Evolutionary conservation across 1,140 invertebrate genomes (phyloP).

Genomic region (Macrotrachela quadricornifera): DNA sequence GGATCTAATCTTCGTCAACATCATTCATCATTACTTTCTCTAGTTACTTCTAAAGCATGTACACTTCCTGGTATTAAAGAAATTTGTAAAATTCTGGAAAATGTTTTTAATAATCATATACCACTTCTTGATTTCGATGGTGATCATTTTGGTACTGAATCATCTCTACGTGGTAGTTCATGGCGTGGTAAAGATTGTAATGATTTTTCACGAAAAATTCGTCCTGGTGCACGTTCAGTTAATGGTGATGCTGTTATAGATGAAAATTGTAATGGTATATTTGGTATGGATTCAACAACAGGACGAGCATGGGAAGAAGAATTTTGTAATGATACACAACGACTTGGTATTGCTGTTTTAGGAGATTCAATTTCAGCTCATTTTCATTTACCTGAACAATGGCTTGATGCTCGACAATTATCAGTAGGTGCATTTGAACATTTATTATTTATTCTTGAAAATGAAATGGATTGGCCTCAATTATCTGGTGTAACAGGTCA

Average conservation of each 20-base stretch:
- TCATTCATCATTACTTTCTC: not conserved
- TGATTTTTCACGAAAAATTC: slow-evolving; percentile 20
- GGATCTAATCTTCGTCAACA: slow-evolving; percentile 11
- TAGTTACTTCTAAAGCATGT: slow-evolving; percentile 10
- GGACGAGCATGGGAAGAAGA: slow-evolving; percentile 27
- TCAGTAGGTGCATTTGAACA: slow-evolving; percentile 22
- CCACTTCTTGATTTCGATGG: slow-evolving; percentile 18
- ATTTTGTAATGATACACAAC: slow-evolving; percentile 23
- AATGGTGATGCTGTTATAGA: slow-evolving; percentile 21
- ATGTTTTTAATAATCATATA: slow-evolving; percentile 15
- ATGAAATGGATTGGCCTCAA: slow-evolving; percentile 36
- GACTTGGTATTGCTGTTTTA: slow-evolving; percentile 28
- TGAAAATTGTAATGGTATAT: slow-evolving; percentile 36
- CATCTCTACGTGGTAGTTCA: slow-evolving; percentile 26
- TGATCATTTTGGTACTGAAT: slow-evolving; percentile 19
- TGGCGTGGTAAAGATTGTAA: slow-evolving; percentile 35
- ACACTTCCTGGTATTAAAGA: slow-evolving; percentile 14
- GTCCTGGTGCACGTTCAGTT: slow-evolving; percentile 28
- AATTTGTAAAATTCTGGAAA: too few relatives aligned
- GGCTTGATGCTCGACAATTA: slow-evolving; percentile 19
- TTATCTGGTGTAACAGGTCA: slow-evolving; percentile 32
- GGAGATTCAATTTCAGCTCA: slow-evolving; percentile 37
- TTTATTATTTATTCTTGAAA: slow-evolving; percentile 24
- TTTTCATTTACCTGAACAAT: slow-evolving; percentile 33
- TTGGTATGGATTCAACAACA: slow-evolving; percentile 19